phyloP scores from a whole-genome alignment of 2,113 vertebrate species.

The Alosa alosa region DNA sequence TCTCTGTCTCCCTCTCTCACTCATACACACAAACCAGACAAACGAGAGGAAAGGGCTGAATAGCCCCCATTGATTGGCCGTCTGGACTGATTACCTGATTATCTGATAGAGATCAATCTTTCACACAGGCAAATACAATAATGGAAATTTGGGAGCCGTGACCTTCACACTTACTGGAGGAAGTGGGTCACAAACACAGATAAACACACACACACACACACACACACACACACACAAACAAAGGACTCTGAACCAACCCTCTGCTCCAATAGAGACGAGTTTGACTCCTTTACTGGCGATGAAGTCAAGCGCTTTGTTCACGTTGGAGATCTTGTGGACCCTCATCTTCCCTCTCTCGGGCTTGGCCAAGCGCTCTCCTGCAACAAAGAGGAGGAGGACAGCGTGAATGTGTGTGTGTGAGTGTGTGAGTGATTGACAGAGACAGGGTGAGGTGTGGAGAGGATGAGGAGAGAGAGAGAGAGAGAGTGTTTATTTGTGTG shows the following conservation, averaged over 20 bases:
- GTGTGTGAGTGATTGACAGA: neutral
- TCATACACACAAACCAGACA: neutral
- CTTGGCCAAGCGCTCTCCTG: conserved; percentile 96
- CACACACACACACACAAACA: neutral
- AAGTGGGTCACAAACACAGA: neutral
- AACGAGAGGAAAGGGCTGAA: neutral
- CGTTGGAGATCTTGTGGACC: conserved; percentile 98
- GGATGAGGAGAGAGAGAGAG: too few species aligned
- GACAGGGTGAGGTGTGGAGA: too few species aligned
- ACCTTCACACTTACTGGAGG: conserved; percentile 3
- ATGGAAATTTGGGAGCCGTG: neutral
- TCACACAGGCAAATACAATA: neutral
- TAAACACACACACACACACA: neutral
- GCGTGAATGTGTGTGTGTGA: neutral
- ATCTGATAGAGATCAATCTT: neutral
- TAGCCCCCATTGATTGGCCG: neutral
- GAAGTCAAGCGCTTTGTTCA: conserved; percentile 96
- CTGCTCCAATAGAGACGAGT: conserved; percentile 94
- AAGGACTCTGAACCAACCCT: conserved; percentile 74
- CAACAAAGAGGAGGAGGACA: conserved; percentile 20
- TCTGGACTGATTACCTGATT: neutral
- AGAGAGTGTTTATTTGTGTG: neutral
- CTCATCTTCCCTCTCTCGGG: conserved; percentile 98
- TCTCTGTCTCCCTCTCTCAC: too few species aligned
- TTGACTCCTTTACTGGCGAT: conserved; percentile 98